These are phyloP conservation scores for Nanger granti DNA, from an alignment of 2,113 vertebrate genomes.

Conservation along the genomic window DNA sequence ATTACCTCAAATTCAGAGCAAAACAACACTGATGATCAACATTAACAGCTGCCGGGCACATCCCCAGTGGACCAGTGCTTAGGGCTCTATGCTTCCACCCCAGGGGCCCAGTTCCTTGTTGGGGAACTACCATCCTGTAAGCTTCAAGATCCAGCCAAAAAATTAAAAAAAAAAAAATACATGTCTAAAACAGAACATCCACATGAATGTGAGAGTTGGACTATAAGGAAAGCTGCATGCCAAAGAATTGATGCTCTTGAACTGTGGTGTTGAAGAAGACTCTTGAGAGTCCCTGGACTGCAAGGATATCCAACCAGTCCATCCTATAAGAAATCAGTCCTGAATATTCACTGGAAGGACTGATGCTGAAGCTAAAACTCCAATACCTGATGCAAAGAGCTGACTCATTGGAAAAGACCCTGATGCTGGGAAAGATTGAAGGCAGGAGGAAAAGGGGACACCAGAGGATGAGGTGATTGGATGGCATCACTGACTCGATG, in stretches of 20 bases:
- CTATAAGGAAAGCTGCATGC: rapidly evolving
- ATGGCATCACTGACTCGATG: not conserved
- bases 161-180: not conserved
- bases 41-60: not conserved
- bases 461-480: not conserved
- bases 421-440: not conserved
- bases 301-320: not conserved
- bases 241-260: not conserved
- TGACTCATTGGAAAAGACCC: not conserved
- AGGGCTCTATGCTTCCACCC: not conserved
- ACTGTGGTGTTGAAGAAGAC: not conserved
- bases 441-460: not conserved
- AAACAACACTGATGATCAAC: not conserved
- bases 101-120: not conserved
- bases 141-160: not conserved
- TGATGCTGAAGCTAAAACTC: not conserved
- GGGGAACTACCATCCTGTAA: not conserved
- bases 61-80: not conserved
- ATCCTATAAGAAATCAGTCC: not conserved
- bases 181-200: not conserved
- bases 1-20: not conserved
- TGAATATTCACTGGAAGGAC: not conserved
- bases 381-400: rapidly evolving
- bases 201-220: not conserved
- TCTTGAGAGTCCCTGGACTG: not conserved